Evolutionary conservation across 2,888 invertebrate genomes (phyloP), one percentile per base, ranked within the genome.

Genomic region (Sphaerophoria rueppellii): DNA sequence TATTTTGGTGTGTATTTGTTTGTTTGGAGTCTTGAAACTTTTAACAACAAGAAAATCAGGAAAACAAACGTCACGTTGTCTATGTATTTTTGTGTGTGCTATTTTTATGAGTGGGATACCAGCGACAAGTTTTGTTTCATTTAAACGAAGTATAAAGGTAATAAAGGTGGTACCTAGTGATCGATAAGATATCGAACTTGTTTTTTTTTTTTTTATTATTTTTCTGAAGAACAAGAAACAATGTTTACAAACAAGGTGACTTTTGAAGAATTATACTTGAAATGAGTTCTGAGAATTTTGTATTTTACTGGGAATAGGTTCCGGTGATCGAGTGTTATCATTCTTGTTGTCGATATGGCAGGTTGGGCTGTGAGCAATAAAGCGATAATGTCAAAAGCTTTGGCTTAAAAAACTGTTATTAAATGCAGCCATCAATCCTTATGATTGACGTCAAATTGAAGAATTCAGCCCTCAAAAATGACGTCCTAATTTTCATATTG

Each of bases 111-210:
- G 63, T 65, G 63, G 63, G 69, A 67, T 79, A 73, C 67, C 60
- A 50, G 43, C 77, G 24, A 7, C 43, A 37, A 71, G 52, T 50
- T 69, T 52, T 52, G 37, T 11, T 48, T 35, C 7, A 70, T 40
- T 61, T 46, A 61, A 55, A 54, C 34, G 34, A 46, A 54, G 52
- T 48, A 48, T 14, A 57, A 32, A 12, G 14, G n/a, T 37, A 60
- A 34, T 6, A 67, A 77, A 61, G 55, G 76, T 77, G 14, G 24
- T 24, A 24, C 24, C 24, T 43, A 58, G 77, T 78, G 82, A 69
- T 82, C 72, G 82, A 82, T 82, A 82, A 77, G 82, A 43, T 43
- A 43, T 4, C 7, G 54, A 55, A 71, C 58, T 71, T 75, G 35
- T 73, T 61, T 71, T 75, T 46, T 74, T 61, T n/a, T 16, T 14